These are phyloP conservation scores for Trematomus bernacchii DNA, from an alignment of 2,797 vertebrate species.

Conservation along the genomic window DNA sequence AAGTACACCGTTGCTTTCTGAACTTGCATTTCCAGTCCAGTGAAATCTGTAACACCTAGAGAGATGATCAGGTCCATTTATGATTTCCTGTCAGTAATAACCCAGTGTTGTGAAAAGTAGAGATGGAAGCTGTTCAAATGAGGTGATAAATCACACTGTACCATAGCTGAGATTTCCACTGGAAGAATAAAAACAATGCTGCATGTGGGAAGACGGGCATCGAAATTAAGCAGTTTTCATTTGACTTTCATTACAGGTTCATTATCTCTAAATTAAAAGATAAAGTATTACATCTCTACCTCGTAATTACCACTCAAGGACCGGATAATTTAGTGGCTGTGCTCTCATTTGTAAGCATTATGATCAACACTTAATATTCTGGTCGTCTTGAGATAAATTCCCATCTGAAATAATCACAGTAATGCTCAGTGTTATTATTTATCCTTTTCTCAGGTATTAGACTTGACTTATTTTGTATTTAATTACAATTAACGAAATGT, in stretches of 20 bases:
- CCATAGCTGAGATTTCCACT: conserved; percentile 4
- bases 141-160: not conserved
- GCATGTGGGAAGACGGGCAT: conserved; percentile 11
- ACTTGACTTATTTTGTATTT: not conserved
- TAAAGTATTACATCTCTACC: not conserved
- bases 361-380: not conserved
- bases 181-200: conserved; percentile 24
- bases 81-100: not conserved
- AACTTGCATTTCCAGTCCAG: not conserved
- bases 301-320: not conserved
- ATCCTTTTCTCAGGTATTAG: not conserved
- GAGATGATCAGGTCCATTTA: not conserved
- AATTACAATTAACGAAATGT: not conserved
- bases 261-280: not conserved
- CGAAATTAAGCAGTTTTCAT: conserved; percentile 5
- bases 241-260: not conserved
- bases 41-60: conserved; percentile 4
- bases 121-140: not conserved
- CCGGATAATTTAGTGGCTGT: not conserved
- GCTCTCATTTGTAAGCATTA: not conserved
- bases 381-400: not conserved
- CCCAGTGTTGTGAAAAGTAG: not conserved
- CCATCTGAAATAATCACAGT: conserved; percentile 2
- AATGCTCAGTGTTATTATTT: not conserved
- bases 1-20: conserved; percentile 47